Percentiles rank a stretch among this genome's conserved stretches.
Conservation (phyloP, 2,888 invertebrate genomes). For the Busseola fusca region DNA sequence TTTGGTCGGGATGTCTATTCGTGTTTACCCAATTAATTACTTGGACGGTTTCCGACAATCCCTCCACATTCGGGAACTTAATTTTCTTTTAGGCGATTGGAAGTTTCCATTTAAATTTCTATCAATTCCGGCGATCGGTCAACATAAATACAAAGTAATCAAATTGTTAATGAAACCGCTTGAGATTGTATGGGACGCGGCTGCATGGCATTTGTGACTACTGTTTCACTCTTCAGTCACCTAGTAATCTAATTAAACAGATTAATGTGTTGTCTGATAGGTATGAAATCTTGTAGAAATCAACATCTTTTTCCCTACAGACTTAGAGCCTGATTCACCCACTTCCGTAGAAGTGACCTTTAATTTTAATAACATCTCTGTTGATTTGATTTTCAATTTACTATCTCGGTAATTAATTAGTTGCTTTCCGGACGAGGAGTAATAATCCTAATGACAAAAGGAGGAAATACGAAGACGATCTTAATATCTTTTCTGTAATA, state of each 20-base stretch:
- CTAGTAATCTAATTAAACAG: not conserved
- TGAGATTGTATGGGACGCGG: constrained; percentile 24
- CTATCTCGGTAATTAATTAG: not conserved
- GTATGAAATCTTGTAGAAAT: not conserved
- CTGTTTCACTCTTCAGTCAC: not conserved
- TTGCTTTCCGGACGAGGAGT: not conserved
- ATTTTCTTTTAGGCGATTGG: constrained; percentile 77
- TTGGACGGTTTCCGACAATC: constrained; percentile 68
- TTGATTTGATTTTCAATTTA: not conserved
- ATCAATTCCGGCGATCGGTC: constrained; percentile 66
- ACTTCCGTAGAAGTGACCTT: not conserved
- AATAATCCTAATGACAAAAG: constrained; percentile 2
- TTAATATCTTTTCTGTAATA: not conserved
- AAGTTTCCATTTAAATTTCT: constrained; percentile 80
- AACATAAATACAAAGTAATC: constrained; percentile 85
- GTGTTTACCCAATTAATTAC: constrained; percentile 80
- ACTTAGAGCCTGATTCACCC: not conserved
- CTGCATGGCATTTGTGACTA: constrained; percentile 4
- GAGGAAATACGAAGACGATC: not conserved
- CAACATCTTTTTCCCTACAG: not conserved
- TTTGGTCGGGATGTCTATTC: constrained; percentile 60
- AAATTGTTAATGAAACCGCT: constrained; percentile 78
- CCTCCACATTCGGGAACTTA: constrained; percentile 75
- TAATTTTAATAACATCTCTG: not conserved
- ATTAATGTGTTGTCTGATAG: not conserved